phyloP scores from a whole-genome alignment of 2,888 invertebrate species.

The Muschampia plurimacula region DNA sequence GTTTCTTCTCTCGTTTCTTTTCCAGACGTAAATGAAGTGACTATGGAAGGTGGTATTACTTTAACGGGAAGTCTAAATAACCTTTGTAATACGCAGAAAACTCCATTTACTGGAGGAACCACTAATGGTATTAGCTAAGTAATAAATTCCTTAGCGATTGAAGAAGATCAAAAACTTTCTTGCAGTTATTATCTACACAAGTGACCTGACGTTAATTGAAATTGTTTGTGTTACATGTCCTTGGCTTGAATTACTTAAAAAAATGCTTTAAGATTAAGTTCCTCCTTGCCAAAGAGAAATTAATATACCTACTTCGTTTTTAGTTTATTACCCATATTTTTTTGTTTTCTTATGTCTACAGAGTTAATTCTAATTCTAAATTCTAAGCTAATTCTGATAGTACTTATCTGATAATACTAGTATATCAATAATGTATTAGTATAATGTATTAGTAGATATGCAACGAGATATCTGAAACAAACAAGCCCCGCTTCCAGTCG shows the following conservation, averaged over 20 bases:
- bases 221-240: conserved; percentile 14
- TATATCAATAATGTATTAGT: too few species aligned
- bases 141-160: conserved; percentile 34
- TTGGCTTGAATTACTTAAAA: conserved; percentile 9
- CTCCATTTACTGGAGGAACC: conserved; percentile 29
- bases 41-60: conserved; percentile 19
- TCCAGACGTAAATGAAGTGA: conserved; percentile 15
- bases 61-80: conserved; percentile 12
- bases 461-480: too few species aligned
- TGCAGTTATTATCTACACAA: conserved; percentile 17
- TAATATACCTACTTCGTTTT: too few species aligned
- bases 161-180: conserved; percentile 29
- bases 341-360: background rate
- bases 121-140: conserved; percentile 27
- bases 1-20: background rate
- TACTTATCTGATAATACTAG: too few species aligned
- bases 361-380: too few species aligned
- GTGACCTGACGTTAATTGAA: conserved; percentile 19
- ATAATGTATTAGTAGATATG: too few species aligned
- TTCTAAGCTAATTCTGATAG: too few species aligned
- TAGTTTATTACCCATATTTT: background rate
- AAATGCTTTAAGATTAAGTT: background rate
- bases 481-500: too few species aligned
- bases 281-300: background rate
- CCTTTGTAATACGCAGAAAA: conserved; percentile 18